These are phyloP conservation scores for Otolemur crassicaudatus DNA, from an alignment of 2,797 vertebrate species.

Conservation along the genomic window DNA sequence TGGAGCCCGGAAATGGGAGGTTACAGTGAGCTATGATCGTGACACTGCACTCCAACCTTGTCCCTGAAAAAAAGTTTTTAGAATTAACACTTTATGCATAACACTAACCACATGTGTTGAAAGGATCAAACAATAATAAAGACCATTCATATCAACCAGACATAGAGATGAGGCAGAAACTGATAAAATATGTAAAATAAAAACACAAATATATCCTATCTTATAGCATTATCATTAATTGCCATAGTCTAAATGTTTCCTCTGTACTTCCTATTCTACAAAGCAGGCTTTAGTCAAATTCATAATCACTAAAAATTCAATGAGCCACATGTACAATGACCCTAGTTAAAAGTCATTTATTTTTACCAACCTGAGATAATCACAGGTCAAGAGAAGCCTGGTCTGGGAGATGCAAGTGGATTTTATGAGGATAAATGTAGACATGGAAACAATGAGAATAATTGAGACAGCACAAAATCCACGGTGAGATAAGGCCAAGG, in stretches of 20 bases:
- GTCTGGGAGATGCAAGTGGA: background rate
- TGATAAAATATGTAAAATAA: background rate
- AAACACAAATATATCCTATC: background rate
- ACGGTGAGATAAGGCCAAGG: background rate
- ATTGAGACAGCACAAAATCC: background rate
- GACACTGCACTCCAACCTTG: background rate
- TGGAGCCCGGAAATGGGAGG: background rate
- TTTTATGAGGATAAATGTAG: background rate
- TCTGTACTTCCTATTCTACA: conserved; percentile 21
- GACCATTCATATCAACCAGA: background rate
- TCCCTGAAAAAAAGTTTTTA: background rate
- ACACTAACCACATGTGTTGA: conserved; percentile 14
- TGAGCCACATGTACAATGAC: background rate
- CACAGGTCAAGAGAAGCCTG: background rate
- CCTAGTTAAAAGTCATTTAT: background rate
- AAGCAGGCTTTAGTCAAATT: conserved; percentile 13
- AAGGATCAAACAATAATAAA: background rate
- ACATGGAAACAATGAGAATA: background rate
- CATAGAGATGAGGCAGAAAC: background rate
- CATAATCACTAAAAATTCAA: background rate
- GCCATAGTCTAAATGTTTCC: background rate
- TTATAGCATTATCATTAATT: background rate
- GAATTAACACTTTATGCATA: conserved; percentile 43
- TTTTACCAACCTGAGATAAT: conserved; percentile 11
- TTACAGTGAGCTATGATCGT: background rate